Conservation (phyloP, 2,797 vertebrate species). For the Acrossocheilus wenchowensis region DNA sequence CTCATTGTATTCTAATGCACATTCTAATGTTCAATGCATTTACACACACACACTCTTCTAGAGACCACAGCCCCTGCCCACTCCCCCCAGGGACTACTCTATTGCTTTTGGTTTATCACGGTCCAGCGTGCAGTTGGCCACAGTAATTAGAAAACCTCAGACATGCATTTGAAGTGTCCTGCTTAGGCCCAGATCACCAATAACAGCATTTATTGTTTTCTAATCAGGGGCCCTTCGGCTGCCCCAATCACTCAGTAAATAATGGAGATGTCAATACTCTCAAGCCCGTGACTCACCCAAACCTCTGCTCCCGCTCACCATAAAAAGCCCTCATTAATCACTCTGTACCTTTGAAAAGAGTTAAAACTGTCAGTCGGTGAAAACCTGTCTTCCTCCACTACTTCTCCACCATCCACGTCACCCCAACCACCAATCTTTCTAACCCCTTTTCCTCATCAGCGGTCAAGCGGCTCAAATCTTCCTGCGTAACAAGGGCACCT, state of each 20-base stretch:
- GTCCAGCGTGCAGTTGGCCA: conserved; percentile 70
- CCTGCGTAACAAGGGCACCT: conserved; percentile 75
- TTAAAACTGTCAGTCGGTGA: conserved; percentile 72
- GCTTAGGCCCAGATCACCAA: conserved; percentile 76
- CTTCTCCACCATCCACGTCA: conserved; percentile 43
- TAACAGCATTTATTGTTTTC: conserved; percentile 85
- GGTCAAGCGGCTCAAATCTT: conserved; percentile 80
- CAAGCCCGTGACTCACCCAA: conserved; percentile 74
- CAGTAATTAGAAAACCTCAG: conserved; percentile 77
- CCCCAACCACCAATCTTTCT: conserved; percentile 8
- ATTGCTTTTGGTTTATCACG: conserved; percentile 71
- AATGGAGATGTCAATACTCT: conserved; percentile 84
- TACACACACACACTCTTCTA: conserved; percentile 31
- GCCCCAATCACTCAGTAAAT: conserved; percentile 82
- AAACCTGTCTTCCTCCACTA: conserved; percentile 56
- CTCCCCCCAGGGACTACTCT: conserved; percentile 54
- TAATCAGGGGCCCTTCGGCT: conserved; percentile 82
- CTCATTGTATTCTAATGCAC: conserved; percentile 50
- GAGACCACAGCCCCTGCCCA: conserved; percentile 25
- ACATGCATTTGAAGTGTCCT: conserved; percentile 78
- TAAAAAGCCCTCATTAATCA: conserved; percentile 82
- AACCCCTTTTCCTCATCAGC: conserved; percentile 67
- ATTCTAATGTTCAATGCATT: conserved; percentile 25
- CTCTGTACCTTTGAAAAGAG: conserved; percentile 76
- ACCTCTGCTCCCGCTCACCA: conserved; percentile 62